phyloP scores from a whole-genome alignment of 2,888 invertebrate genomes.

The Aricia artaxerxes region DNA sequence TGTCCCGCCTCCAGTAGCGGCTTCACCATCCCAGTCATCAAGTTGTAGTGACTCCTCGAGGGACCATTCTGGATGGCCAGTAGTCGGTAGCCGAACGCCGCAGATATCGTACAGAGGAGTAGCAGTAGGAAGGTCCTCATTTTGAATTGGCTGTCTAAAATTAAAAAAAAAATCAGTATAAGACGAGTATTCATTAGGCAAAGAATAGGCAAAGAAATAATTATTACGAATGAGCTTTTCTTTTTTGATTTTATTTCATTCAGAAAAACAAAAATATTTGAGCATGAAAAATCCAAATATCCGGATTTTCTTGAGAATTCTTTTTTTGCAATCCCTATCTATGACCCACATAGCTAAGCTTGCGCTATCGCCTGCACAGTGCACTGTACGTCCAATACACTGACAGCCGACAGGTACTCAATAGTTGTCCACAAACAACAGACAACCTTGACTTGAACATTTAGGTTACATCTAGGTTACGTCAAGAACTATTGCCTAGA shows the following conservation, averaged over 20 bases:
- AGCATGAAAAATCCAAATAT: no score
- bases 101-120: slow-evolving; percentile 33
- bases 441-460: background rate
- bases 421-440: background rate
- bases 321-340: no score
- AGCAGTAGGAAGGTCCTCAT: slow-evolving; percentile 37
- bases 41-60: slow-evolving; percentile 52
- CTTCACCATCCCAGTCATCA: slow-evolving; percentile 54
- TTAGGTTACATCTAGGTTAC: background rate
- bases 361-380: background rate
- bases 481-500: background rate
- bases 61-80: slow-evolving; percentile 52
- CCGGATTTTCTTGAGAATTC: no score
- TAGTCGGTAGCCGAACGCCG: slow-evolving; percentile 47
- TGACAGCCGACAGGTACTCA: background rate
- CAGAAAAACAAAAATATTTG: no score
- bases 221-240: no score
- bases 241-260: no score
- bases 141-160: background rate
- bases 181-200: background rate
- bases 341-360: background rate
- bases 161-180: background rate
- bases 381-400: background rate
- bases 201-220: no score
- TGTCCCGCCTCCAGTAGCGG: slow-evolving; percentile 54